phyloP scores from a whole-genome alignment of 2,113 vertebrate species.

The Phyllostomus discolor region DNA sequence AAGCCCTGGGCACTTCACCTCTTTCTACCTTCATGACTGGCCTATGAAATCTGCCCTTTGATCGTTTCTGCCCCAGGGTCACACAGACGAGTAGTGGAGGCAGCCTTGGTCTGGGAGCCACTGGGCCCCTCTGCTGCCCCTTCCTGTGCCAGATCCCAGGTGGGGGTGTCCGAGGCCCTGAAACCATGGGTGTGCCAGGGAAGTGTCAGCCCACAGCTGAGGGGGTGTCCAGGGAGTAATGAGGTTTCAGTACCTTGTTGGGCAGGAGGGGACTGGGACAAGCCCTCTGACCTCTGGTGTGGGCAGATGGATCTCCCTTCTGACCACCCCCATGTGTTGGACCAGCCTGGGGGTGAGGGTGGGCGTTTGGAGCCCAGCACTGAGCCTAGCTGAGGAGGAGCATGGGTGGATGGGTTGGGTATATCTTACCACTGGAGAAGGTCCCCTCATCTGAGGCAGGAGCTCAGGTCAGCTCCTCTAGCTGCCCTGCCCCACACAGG shows the following conservation, averaged over 20 bases:
- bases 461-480: not conserved
- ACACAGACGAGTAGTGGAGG: not conserved
- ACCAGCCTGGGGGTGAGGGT: not conserved
- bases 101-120: not conserved
- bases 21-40: not conserved
- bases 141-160: not conserved
- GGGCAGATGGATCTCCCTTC: not conserved
- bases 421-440: not conserved
- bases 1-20: not conserved
- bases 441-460: not conserved
- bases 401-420: accelerated
- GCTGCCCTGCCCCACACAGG: not conserved
- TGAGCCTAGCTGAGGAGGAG: not conserved
- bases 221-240: too few relatives aligned
- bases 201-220: not conserved
- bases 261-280: not conserved
- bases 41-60: not conserved
- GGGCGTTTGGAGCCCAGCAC: not conserved
- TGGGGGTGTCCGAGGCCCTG: not conserved
- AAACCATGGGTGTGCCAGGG: not conserved
- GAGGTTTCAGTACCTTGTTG: not conserved
- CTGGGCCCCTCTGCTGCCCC: not conserved
- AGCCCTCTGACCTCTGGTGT: not conserved
- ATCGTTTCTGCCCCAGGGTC: not conserved
- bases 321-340: not conserved